Evolutionary conservation across 2,113 vertebrate species (phyloP), one percentile per base, ranked within the genome.

Genomic region (Mixornis gularis): DNA sequence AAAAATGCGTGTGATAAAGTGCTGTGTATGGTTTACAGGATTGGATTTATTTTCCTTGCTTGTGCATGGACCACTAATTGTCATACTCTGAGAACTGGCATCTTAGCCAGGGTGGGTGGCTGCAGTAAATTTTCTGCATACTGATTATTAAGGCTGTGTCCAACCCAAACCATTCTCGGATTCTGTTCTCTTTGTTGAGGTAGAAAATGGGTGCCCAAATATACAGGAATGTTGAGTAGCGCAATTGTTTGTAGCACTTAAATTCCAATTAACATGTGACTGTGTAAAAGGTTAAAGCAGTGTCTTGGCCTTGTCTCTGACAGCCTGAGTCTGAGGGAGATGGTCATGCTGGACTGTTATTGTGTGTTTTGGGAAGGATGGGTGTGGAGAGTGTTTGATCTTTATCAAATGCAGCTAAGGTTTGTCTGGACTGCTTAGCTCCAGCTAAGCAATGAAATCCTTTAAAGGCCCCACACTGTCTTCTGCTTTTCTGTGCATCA

Each of bases 361-460:
- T 77, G 49, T 60, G 24, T 86, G 40, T 87, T 84, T 80, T 69
- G 77, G 83, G 87, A 83, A 89, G 58, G 92, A 69, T 92, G 77
- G 46, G n/a, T 24, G 13, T 73, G 55, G 69, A 92, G 55, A 25
- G 46, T 86, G 63, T 64, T 55, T 43, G 85, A 56, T 62, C 48
- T 60, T 78, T 80, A 70, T 87, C 43, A 43, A 79, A 46, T 48
- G 17, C 36, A 63, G 19, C 40, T 74, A 14, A 59, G 21, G 12
- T 80, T 88, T 77, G 63, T 52, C 40, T 83, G 2, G 1, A 34
- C 48, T 62, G 32, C 51, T 53, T 46, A 58, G 49, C 11, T 65
- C 0, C 0, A 51, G 38, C 38, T 43, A 64, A 71, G 78, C 65
- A n/a, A 5, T 70, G 51, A 29, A 78, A 27, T 70, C 43, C 18